Base-by-base conservation (phyloP, 2,113 vertebrate genomes). In the Toxotes jaculatrix region DNA sequence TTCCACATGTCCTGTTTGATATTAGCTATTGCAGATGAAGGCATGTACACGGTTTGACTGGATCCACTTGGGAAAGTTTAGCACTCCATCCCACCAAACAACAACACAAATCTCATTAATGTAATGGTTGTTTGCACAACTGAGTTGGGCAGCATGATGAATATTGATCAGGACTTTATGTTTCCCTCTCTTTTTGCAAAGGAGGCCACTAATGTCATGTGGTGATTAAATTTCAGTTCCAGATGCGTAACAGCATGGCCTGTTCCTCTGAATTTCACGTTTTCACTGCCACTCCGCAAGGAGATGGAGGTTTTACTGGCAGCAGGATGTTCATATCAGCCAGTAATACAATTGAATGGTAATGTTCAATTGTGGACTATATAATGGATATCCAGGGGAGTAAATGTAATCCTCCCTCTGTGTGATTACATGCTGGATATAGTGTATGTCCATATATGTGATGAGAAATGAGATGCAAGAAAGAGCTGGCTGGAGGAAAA, bases 31-130 rank as follows among this genome's bases (percentile, higher is more conserved):
- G 6, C 69, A 49, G 27, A 49, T 38, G 4, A 56, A 78, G 19
- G 32, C 51, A 13, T 60, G 34, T 14, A 14, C 51, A 43, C 1
- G 3, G 38, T 73, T 79, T 62, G 31, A 47, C 56, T 66, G 11
- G 62, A 65, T 72, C 64, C 63, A 55, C 69, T 70, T 7, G n/a
- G 32, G 75, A 81, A 57, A 74, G 59, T 83, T 85, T 87, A 89
- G 34, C 76, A 74, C 71, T 75, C 71, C 56, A 23, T 85, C 74
- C 77, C 82, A 53, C 61, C 64, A 85, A 80, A 82, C 73, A 81
- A 69, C 77, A 83, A 77, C 87, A 87, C 32, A 38, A 78, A 89
- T 67, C 80, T 88, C 76, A 92, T 92, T 79, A 83, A 88, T 85
- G 81, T 80, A 82, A 88, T 87, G 72, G 63, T n/a, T 90, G 77